Evolutionary conservation across 2,797 vertebrate genomes (phyloP).

Genomic region (Pangasius larnaudii): DNA sequence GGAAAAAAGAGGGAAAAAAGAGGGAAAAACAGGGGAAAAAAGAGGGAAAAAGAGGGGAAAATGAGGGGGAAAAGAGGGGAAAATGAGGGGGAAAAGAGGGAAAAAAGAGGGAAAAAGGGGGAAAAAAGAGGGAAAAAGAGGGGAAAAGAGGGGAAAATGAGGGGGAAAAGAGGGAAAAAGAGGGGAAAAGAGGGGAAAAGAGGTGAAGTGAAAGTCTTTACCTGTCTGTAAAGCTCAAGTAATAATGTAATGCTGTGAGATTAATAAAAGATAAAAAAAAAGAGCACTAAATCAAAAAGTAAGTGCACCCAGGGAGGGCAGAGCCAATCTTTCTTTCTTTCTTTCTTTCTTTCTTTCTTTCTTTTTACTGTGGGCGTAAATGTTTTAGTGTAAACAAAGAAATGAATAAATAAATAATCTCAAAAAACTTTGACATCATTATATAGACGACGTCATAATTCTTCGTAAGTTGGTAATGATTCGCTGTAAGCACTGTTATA

Average conservation of each 20-base stretch:
- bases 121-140: neutral
- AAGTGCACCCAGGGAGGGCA: neutral
- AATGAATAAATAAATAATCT: neutral
- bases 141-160: neutral
- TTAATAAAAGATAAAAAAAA: conserved; percentile 2
- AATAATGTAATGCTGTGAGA: neutral
- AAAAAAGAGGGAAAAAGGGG: no score
- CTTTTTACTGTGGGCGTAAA: no score
- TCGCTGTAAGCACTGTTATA: neutral
- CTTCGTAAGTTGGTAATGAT: no score
- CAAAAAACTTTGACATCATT: neutral
- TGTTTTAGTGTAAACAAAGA: neutral
- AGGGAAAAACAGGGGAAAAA: no score
- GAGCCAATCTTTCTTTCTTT: neutral
- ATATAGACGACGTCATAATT: no score
- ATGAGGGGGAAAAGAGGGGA: neutral
- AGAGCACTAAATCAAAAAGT: neutral
- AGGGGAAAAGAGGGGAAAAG: neutral
- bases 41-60: no score
- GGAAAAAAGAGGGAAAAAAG: neutral
- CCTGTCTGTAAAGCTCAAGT: neutral
- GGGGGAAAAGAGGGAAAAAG: neutral
- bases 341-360: no score
- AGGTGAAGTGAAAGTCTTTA: neutral
- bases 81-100: no score